Percentiles rank a stretch among this genome's conserved stretches.
These are phyloP conservation scores for Anguilla pacifica DNA, from an alignment of 2,797 vertebrate genomes.

Conservation along the genomic window DNA sequence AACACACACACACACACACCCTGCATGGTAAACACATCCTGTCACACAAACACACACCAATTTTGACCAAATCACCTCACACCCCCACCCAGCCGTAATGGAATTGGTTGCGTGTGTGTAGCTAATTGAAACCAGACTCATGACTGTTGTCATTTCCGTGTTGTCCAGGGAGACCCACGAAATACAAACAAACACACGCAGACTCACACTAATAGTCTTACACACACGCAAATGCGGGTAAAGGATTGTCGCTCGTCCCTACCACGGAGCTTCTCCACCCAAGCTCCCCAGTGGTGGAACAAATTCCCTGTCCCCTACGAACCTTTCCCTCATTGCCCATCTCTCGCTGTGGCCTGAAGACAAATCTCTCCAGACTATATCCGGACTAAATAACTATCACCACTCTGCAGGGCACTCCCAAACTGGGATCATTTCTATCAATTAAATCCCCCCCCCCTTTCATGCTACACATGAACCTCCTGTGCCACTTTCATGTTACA, in stretches of 20 bases:
- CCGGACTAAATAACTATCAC: no score
- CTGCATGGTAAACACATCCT: not conserved
- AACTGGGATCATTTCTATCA: no score
- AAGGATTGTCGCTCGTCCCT: not conserved
- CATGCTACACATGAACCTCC: no score
- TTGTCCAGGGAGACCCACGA: not conserved
- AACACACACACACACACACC: not conserved
- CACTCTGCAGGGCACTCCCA: no score
- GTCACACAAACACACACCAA: not conserved
- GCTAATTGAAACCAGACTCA: conserved; percentile 8
- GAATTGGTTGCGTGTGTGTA: not conserved
- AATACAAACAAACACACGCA: not conserved
- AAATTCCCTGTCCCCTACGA: no score
- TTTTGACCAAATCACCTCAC: not conserved
- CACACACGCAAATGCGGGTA: not conserved
- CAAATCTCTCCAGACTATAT: no score
- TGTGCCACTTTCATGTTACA: no score
- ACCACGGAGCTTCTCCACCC: no score
- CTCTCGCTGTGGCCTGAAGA: no score
- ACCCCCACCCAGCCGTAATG: not conserved
- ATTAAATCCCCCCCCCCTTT: no score
- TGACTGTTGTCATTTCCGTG: not conserved
- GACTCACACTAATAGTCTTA: not conserved
- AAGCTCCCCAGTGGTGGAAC: no score
- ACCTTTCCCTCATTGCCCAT: no score